Evolutionary conservation across 2,113 vertebrate species (phyloP), one percentile per base, ranked within the genome.

Genomic region (Spheniscus mendiculus): DNA sequence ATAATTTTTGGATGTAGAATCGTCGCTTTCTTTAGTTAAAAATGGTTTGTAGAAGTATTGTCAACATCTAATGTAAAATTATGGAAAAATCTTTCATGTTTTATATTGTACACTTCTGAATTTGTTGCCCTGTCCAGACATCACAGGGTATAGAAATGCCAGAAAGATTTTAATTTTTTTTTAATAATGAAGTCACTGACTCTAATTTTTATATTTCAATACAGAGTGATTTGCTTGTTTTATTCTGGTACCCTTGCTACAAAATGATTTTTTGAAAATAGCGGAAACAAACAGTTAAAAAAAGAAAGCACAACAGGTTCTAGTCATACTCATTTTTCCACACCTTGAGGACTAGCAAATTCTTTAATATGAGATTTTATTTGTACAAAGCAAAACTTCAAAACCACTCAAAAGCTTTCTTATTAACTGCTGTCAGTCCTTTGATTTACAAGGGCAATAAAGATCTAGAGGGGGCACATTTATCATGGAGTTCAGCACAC

Each of bases 361-460:
- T 98, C 98, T 98, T 98, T 98, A 98, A 98, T 98, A 98, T 98
- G 98, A 98, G 97, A 98, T 98, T 98, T 98, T 98, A 98, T 98
- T 98, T 98, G 98, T 98, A 98, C 98, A 97, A 98, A 98, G 98
- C 97, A 98, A 98, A 98, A 98, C 98, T 98, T 99, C 98, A 98
- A 98, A 98, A 98, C 98, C 97, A 98, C 98, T 98, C 97, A 98
- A 98, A 98, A 98, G 98, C 98, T 98, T 98, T 98, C 98, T 98
- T 98, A 99, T 98, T 98, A 99, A 98, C 98, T 98, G 98, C 98
- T 98, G 98, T 98, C 98, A 99, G 97, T 97, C 96, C 87, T 78
- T 97, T 98, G 98, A 99, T 99, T 99, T 99, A 99, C 98, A 98
- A 98, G 98, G 98, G 98, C 98, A 99, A 98, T 98, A 99, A 98